Conservation (phyloP, 2,113 vertebrate genomes). For the Emydocephalus ijimae region DNA sequence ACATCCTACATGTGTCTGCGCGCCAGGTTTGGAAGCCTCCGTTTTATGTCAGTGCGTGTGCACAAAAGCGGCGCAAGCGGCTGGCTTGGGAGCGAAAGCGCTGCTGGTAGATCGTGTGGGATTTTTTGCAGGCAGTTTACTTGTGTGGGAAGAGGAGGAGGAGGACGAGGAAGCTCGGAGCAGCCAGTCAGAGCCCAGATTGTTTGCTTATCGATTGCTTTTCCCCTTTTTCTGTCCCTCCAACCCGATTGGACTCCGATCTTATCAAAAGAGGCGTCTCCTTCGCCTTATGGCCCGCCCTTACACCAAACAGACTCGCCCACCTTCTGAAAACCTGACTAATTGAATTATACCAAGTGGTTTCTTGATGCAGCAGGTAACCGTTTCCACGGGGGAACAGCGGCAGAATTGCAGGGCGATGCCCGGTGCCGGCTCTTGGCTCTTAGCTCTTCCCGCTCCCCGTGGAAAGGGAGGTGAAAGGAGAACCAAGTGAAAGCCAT, state of each 20-base stretch:
- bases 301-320: constrained; percentile 57
- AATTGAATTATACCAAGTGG: constrained; percentile 85
- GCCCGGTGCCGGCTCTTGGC: background rate
- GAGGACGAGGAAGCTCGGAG: constrained; percentile 55
- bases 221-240: constrained; percentile 24
- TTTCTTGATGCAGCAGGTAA: constrained; percentile 60
- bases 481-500: background rate
- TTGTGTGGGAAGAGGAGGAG: constrained; percentile 56
- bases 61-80: constrained; percentile 49
- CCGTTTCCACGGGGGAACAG: constrained; percentile 51
- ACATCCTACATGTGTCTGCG: constrained; percentile 53
- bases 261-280: constrained; percentile 74
- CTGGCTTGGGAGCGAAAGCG: constrained; percentile 35
- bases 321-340: constrained; percentile 80
- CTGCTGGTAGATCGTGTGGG: constrained; percentile 71
- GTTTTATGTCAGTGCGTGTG: background rate
- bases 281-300: constrained; percentile 47
- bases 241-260: constrained; percentile 67
- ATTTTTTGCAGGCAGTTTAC: constrained; percentile 67
- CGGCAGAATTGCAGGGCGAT: background rate
- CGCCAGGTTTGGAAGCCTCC: constrained; percentile 29
- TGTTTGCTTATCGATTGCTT: constrained; percentile 62
- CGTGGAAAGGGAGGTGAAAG: background rate
- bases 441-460: background rate
- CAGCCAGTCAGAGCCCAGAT: constrained; percentile 69